These are phyloP conservation scores for Plagodis pulveraria DNA, from an alignment of 2,888 invertebrate genomes.

Conservation along the genomic window DNA sequence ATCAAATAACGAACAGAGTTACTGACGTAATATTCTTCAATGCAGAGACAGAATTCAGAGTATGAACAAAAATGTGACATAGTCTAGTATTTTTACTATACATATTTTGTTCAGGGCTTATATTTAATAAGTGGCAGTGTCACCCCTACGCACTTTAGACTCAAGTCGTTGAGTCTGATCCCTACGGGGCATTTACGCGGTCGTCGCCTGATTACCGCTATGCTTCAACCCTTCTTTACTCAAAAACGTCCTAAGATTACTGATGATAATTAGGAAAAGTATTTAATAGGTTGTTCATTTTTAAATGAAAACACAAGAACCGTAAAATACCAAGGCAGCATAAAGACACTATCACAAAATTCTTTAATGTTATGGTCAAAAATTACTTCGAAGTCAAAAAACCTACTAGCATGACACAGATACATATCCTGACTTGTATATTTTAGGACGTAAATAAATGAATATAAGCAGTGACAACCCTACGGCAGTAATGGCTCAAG, in stretches of 20 bases:
- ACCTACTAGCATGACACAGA: no score
- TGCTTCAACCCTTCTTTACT: constrained; percentile 75
- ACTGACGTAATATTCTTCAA: no score
- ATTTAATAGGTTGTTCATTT: background rate
- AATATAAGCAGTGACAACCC: constrained; percentile 51
- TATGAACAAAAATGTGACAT: no score
- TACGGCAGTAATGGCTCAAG: constrained; percentile 61
- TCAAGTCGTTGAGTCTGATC: constrained; percentile 65
- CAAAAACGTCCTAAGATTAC: constrained; percentile 11
- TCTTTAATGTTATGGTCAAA: background rate
- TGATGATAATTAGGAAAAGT: constrained; percentile 12
- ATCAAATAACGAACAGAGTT: no score
- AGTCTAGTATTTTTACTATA: no score
- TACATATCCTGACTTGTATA: no score
- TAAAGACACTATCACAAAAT: no score
- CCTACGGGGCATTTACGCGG: constrained; percentile 82
- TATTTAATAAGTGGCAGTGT: constrained; percentile 12
- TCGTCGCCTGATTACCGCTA: constrained; percentile 81
- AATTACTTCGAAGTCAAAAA: background rate
- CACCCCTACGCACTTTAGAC: constrained; percentile 63
- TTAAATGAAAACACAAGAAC: no score
- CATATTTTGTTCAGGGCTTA: no score
- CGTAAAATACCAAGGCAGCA: no score
- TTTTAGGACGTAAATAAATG: background rate
- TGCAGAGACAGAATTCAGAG: no score